Conservation (phyloP, 2,797 vertebrate genomes). For the Betta splendens region DNA sequence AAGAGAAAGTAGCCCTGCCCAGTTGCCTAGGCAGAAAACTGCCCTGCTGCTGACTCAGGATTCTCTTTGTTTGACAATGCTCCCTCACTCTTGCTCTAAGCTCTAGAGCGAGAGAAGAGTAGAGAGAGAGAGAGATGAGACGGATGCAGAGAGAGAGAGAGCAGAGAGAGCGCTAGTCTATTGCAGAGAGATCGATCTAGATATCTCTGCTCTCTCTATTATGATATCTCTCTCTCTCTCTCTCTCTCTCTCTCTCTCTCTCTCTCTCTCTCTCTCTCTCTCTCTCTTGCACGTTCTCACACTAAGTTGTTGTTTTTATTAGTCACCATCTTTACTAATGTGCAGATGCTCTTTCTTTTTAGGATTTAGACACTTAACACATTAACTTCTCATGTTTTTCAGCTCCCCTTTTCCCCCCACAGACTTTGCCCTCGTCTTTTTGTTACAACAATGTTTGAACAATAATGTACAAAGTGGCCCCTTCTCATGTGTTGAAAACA, state of each 20-base stretch:
- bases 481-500: slow-evolving; percentile 66
- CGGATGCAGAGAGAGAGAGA: too few species aligned
- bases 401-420: slow-evolving; percentile 15
- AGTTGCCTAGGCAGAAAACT: slow-evolving; percentile 84
- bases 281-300: slow-evolving; percentile 44
- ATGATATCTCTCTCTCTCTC: slow-evolving; percentile 63
- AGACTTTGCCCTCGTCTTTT: slow-evolving; percentile 24
- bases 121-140: too few species aligned
- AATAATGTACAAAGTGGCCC: slow-evolving; percentile 31
- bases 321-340: slow-evolving; percentile 58
- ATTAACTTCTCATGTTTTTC: slow-evolving; percentile 35
- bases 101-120: too few species aligned
- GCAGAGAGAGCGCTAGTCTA: too few species aligned
- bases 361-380: slow-evolving; percentile 28
- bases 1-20: slow-evolving; percentile 75
- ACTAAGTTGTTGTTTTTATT: slow-evolving; percentile 49
- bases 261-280: slow-evolving; percentile 41
- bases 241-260: slow-evolving; percentile 63
- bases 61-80: slow-evolving; percentile 86
- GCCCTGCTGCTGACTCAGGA: slow-evolving; percentile 86
- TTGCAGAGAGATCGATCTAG: too few species aligned
- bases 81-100: slow-evolving; percentile 63
- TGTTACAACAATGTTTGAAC: slow-evolving; percentile 26
- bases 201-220: too few species aligned
- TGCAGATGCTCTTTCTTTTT: slow-evolving; percentile 53